Evolutionary conservation across 2,888 invertebrate genomes (phyloP).

Genomic region (Xylophagus ater): DNA sequence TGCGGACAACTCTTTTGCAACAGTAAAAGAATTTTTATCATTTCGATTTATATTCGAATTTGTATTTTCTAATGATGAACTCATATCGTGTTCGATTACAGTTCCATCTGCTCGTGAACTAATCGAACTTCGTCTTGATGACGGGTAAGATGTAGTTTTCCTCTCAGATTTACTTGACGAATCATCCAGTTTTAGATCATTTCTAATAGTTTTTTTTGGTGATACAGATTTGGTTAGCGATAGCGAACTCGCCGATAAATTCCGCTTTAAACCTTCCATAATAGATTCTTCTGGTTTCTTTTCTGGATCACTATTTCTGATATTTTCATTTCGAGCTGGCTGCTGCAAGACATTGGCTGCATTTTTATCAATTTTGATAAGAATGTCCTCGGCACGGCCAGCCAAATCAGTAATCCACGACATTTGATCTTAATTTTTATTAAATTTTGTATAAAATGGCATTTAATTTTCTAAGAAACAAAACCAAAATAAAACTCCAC

Average conservation of each 20-base stretch:
- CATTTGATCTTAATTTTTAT: too few relatives aligned
- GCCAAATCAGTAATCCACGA: conserved; percentile 65
- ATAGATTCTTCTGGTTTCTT: conserved; percentile 5
- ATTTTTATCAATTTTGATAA: conserved; percentile 63
- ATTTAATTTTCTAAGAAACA: not conserved
- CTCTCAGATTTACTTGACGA: conserved; percentile 4
- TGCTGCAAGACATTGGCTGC: conserved; percentile 53
- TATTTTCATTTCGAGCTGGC: conserved; percentile 30
- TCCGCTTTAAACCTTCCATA: conserved; percentile 20
- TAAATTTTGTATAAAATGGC: not conserved
- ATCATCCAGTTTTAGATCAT: too few relatives aligned
- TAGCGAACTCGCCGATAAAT: conserved; percentile 25
- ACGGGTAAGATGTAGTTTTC: conserved; percentile 15
- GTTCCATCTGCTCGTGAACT: conserved; percentile 17
- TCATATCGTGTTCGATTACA: conserved; percentile 13
- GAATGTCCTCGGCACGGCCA: conserved; percentile 60
- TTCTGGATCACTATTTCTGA: conserved; percentile 11
- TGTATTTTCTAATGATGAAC: not conserved
- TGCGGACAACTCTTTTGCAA: conserved; percentile 27
- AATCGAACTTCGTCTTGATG: conserved; percentile 22
- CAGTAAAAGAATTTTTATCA: conserved; percentile 8
- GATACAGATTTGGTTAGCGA: conserved; percentile 25
- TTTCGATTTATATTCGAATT: too few relatives aligned
- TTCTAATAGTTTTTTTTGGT: conserved; percentile 20
- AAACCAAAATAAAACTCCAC: not conserved